A percentile compares a stretch with the other conserved stretches of the same genome.
Evolutionary conservation across 2,797 vertebrate genomes (phyloP).

Genomic region (Nannoperca australis): DNA sequence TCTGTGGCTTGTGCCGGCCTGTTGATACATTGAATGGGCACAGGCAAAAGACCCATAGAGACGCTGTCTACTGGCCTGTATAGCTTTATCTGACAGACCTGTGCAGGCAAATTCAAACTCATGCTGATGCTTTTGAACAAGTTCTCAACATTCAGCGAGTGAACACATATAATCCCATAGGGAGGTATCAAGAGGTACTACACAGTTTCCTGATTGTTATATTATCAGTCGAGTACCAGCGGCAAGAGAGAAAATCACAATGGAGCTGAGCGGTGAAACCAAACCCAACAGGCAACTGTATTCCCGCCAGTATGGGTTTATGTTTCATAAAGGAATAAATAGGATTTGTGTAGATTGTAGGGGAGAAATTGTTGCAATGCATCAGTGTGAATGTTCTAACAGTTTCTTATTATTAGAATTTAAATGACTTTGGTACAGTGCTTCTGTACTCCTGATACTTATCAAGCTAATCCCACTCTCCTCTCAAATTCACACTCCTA

Average conservation of each 20-base stretch:
- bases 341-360: constrained; percentile 88
- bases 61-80: constrained; percentile 24
- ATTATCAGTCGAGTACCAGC: constrained; percentile 69
- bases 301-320: constrained; percentile 84
- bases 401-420: constrained; percentile 89
- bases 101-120: constrained; percentile 24
- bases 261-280: constrained; percentile 69
- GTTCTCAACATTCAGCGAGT: constrained; percentile 31
- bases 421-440: constrained; percentile 88
- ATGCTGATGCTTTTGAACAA: constrained; percentile 37
- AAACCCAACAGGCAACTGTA: constrained; percentile 83
- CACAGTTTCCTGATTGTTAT: constrained; percentile 63
- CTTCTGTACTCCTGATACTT: constrained; percentile 88
- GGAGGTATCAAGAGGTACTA: constrained; percentile 56
- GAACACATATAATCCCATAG: constrained; percentile 59
- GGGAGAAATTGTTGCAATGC: constrained; percentile 85
- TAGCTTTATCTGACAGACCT: constrained; percentile 19
- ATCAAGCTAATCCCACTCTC: constrained; percentile 88
- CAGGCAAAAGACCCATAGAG: constrained; percentile 15
- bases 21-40: constrained; percentile 51
- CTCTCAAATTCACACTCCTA: constrained; percentile 86
- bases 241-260: constrained; percentile 69
- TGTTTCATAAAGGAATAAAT: constrained; percentile 87
- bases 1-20: constrained; percentile 69
- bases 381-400: constrained; percentile 87